A percentile compares a stretch with the other conserved stretches of the same genome.
Evolutionary conservation across 1,140 invertebrate genomes (phyloP).

Genomic region (Physella acuta): DNA sequence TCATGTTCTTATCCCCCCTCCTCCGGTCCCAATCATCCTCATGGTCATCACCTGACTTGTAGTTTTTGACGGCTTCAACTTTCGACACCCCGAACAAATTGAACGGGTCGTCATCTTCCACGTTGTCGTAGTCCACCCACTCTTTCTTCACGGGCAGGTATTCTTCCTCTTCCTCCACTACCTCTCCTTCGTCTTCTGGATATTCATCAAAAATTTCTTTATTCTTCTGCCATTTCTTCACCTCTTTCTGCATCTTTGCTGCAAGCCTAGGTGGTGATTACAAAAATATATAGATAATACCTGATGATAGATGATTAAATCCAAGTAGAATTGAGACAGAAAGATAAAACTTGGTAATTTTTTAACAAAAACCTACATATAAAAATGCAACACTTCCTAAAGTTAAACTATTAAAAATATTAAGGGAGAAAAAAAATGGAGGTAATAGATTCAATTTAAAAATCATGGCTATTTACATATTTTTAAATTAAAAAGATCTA

Average conservation of each 20-base stretch:
- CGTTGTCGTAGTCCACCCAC: constrained; percentile 24
- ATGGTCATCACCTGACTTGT: background rate
- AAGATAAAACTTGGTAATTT: too few species aligned
- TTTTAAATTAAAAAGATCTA: too few species aligned
- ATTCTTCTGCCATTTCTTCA: background rate
- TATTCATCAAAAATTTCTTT: background rate
- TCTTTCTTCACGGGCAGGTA: background rate
- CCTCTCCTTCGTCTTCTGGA: background rate
- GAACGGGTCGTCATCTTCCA: constrained; percentile 26
- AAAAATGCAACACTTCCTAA: too few species aligned
- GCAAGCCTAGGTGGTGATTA: too few species aligned
- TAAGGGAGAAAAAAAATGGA: too few species aligned
- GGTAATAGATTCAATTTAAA: too few species aligned
- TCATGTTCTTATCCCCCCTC: background rate
- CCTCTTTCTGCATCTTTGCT: background rate
- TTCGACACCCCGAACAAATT: constrained; percentile 21
- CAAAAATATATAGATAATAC: background rate
- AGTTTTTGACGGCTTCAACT: background rate
- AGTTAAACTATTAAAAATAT: too few species aligned
- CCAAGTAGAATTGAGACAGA: too few species aligned
- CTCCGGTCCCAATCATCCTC: background rate
- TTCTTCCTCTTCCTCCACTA: constrained; percentile 3
- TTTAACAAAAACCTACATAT: too few species aligned
- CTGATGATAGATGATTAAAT: too few species aligned
- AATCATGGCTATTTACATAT: too few species aligned